These are phyloP conservation scores for Sebastes vulpes DNA, from an alignment of 2,797 vertebrate genomes.

Conservation along the genomic window DNA sequence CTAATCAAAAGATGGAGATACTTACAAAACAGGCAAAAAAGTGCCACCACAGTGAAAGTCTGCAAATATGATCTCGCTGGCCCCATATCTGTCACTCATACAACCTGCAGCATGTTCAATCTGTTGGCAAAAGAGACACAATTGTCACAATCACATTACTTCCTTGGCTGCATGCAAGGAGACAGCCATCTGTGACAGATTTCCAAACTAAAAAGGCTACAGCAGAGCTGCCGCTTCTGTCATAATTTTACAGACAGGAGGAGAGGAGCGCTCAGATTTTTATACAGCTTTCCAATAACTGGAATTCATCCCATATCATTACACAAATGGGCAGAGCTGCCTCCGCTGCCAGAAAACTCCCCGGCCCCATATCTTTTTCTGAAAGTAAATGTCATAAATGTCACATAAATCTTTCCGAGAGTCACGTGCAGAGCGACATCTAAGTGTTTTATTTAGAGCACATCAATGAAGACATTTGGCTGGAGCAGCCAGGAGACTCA, in stretches of 20 bases:
- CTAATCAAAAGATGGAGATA: constrained; percentile 33
- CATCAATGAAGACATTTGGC: constrained; percentile 69
- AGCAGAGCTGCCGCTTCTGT: constrained; percentile 63
- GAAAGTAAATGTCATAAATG: constrained; percentile 78
- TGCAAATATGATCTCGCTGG: constrained; percentile 57
- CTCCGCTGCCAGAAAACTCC: constrained; percentile 64
- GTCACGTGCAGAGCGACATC: constrained; percentile 66
- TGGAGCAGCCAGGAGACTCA: constrained; percentile 37
- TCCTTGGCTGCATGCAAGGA: constrained; percentile 48
- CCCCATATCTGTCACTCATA: constrained; percentile 83
- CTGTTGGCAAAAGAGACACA: constrained; percentile 76
- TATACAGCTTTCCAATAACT: constrained; percentile 78
- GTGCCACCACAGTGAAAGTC: constrained; percentile 53
- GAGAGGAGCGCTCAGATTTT: constrained; percentile 46
- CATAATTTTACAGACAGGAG: constrained; percentile 62
- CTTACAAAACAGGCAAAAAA: constrained; percentile 79
- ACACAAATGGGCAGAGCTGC: constrained; percentile 73
- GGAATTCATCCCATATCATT: constrained; percentile 82
- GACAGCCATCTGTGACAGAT: constrained; percentile 74
- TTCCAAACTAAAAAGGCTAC: constrained; percentile 59
- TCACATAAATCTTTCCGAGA: constrained; percentile 71
- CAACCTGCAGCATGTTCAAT: constrained; percentile 76
- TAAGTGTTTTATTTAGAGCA: constrained; percentile 77
- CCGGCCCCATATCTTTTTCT: constrained; percentile 56
- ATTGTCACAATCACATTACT: constrained; percentile 74